Base-by-base conservation (phyloP, 2,888 invertebrate species). In the Neoaliturus tenellus region DNA sequence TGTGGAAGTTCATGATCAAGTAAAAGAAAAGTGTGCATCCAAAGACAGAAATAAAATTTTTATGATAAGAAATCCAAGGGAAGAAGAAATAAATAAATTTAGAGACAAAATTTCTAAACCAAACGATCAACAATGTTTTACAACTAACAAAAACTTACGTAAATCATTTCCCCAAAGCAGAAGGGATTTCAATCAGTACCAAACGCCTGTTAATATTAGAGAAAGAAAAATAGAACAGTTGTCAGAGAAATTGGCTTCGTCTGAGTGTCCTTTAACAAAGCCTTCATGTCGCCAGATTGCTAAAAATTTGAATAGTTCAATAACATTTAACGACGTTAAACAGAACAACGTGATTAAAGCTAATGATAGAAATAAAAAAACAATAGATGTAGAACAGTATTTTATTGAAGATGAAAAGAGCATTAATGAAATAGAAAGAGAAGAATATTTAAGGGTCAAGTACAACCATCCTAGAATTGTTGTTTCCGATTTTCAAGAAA, bases 1-100 rank as follows among this genome's bases (percentile, higher is more conserved):
- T 62, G 62, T 14, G 12, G 28, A 28, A 28, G 62, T 14, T 12
- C 28, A 5, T n/a, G 31, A 20, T 14, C 4, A 6, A 67, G 31
- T 35, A 31, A 31, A 67, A 33, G 33, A 39, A 71, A 71, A 33
- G 33, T 12, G 4, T 28, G 3, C 14, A 62, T 4, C 62, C 5
- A 62, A 25, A 17, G 31, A 62, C 14, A 62, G 31, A 62, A 8
- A 12, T 10, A 62, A 62, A 5, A 5, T 31, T 31, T 62, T 1
- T 62, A 62, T 62, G 62, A 28, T 62, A 28, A 25, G 8, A 31
- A 62, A 71, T 23, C 23, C 71, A 12, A 25, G 71, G 5, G 71
- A 71, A 14, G 35, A 39, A 71, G 71, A 71, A 71, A 71, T 39
- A 39, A 41, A 71, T 23, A 71, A 71, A 39, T 39, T 71, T 71